Evolutionary conservation across 35 echinoderm and acorn worm species (phyloP).

Genomic region (Lytechinus pictus): DNA sequence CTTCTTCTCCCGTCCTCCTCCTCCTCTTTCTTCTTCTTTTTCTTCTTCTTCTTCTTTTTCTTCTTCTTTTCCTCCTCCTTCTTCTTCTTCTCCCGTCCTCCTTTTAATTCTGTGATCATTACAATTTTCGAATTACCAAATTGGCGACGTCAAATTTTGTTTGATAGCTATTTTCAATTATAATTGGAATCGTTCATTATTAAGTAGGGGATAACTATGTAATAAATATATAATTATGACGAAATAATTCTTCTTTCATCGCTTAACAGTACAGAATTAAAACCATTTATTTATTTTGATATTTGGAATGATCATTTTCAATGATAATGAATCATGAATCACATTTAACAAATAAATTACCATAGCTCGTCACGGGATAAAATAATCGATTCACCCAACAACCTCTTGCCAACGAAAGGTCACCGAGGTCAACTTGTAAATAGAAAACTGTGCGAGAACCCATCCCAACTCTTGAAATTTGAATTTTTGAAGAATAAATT

Average conservation of each 20-base stretch:
- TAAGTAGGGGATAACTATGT: neutral
- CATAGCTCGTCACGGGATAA: neutral
- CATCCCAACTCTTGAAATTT: neutral
- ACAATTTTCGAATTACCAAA: neutral
- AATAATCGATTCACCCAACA: neutral
- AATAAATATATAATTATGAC: neutral
- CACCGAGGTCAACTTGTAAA: slow-evolving; percentile 22
- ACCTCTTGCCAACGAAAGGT: slow-evolving; percentile 39
- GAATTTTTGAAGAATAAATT: neutral
- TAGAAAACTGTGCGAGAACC: neutral
- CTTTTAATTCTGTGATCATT: neutral
- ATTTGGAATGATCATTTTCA: too few relatives aligned
- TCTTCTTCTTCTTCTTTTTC: too few relatives aligned
- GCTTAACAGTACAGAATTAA: too few relatives aligned
- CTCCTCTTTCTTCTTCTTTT: too few relatives aligned
- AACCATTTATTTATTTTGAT: too few relatives aligned
- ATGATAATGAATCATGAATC: too few relatives aligned
- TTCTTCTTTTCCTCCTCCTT: too few relatives aligned
- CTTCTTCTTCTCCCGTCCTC: too few relatives aligned
- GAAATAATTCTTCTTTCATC: too few relatives aligned
- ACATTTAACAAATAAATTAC: too few relatives aligned
- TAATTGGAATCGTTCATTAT: neutral
- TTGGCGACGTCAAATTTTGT: neutral
- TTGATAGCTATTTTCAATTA: neutral
- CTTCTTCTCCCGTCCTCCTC: too few relatives aligned